Evolutionary conservation across 2,797 vertebrate species (phyloP).

Genomic region (Amphiprion clarkii): DNA sequence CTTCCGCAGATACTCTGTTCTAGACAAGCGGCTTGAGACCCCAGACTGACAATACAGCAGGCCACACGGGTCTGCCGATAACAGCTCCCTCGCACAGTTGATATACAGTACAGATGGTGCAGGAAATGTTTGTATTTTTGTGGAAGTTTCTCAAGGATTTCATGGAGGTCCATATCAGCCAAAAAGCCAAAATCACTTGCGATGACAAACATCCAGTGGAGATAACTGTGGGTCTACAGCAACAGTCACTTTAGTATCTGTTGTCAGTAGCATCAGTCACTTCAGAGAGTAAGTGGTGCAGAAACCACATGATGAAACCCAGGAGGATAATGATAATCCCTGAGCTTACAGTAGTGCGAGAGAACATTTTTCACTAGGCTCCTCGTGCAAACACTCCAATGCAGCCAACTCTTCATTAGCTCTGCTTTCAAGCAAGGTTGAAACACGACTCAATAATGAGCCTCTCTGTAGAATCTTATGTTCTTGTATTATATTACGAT

Average conservation of each 20-base stretch:
- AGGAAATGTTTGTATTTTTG: constrained; percentile 11
- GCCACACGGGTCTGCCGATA: constrained; percentile 8
- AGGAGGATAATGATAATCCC: constrained; percentile 74
- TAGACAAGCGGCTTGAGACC: constrained; percentile 52
- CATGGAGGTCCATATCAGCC: constrained; percentile 3
- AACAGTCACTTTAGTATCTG: constrained; percentile 35
- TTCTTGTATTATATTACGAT: constrained; percentile 35
- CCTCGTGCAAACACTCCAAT: constrained; percentile 64
- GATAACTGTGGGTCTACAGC: constrained; percentile 18
- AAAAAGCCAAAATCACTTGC: constrained; percentile 1
- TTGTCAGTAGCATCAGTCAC: constrained; percentile 52
- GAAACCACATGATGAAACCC: constrained; percentile 68
- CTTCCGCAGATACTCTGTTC: constrained; percentile 56
- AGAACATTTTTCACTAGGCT: constrained; percentile 61
- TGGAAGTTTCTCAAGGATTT: constrained; percentile 2
- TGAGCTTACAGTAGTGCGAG: constrained; percentile 62
- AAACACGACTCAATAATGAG: constrained; percentile 19
- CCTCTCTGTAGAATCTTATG: constrained; percentile 22
- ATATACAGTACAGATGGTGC: constrained; percentile 2
- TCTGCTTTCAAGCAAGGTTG: constrained; percentile 54
- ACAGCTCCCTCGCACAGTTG: not conserved
- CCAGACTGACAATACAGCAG: constrained; percentile 45
- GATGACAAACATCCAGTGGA: constrained; percentile 12
- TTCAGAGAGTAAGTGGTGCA: constrained; percentile 44
- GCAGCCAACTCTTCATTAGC: constrained; percentile 63